Evolutionary conservation across 1,140 invertebrate genomes (phyloP).

Genomic region (Lepidurus packardi): DNA sequence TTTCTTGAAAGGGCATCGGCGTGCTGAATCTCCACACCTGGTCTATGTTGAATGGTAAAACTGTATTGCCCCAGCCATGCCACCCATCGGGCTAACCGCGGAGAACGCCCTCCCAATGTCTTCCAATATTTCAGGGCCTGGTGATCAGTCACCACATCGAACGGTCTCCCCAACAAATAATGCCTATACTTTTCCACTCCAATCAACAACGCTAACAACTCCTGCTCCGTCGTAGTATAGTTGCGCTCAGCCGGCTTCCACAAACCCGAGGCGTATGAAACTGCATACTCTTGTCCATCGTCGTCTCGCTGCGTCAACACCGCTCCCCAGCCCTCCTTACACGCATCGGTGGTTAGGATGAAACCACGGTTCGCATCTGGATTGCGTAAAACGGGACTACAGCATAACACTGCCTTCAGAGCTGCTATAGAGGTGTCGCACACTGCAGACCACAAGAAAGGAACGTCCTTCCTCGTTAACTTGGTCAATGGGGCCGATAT

Average conservation of each 20-base stretch:
- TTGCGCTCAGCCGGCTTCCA: constrained; percentile 46
- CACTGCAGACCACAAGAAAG: constrained; percentile 26
- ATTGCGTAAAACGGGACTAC: constrained; percentile 37
- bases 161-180: constrained; percentile 49
- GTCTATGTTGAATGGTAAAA: neutral
- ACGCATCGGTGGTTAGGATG: constrained; percentile 15
- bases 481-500: constrained; percentile 36
- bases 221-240: constrained; percentile 47
- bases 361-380: constrained; percentile 35
- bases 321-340: constrained; percentile 36
- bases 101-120: constrained; percentile 44
- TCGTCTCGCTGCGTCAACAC: constrained; percentile 39
- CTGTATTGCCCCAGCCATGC: neutral
- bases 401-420: constrained; percentile 36
- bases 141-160: constrained; percentile 52
- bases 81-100: constrained; percentile 46
- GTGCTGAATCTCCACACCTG: neutral
- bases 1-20: too few relatives aligned
- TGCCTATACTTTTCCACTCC: constrained; percentile 46
- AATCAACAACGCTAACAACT: constrained; percentile 50
- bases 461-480: constrained; percentile 33
- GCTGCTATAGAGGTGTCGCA: constrained; percentile 12
- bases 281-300: constrained; percentile 40
- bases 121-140: constrained; percentile 47
- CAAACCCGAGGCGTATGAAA: constrained; percentile 46